Percentiles rank a stretch among this genome's conserved stretches.
phyloP scores from a whole-genome alignment of 2,888 invertebrate species.

The Gonocerus acuteangulatus region DNA sequence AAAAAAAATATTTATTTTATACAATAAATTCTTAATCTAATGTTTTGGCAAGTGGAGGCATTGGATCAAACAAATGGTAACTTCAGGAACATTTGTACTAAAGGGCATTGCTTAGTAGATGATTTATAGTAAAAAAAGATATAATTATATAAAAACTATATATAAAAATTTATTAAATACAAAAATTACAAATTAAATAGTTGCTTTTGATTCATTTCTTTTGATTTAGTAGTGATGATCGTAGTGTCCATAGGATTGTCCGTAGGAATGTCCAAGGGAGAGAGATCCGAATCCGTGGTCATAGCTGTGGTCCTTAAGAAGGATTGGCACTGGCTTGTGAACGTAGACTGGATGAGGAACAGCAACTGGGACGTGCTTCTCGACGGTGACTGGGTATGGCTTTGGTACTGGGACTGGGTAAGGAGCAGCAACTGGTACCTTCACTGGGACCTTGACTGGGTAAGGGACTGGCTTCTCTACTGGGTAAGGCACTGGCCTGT shows the following conservation, averaged over 20 bases:
- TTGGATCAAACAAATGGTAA: constrained; percentile 4
- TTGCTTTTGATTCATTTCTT: constrained; percentile 13
- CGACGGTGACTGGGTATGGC: constrained; percentile 43
- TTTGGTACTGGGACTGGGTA: constrained; percentile 43
- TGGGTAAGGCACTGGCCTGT: constrained; percentile 46
- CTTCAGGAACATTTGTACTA: constrained; percentile 11
- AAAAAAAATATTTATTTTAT: neutral
- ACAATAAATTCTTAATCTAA: neutral
- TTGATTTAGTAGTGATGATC: constrained; percentile 29
- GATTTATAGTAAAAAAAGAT: constrained; percentile 10
- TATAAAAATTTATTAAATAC: constrained; percentile 18
- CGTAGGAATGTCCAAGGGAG: neutral
- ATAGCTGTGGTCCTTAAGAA: constrained; percentile 40
- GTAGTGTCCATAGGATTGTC: constrained; percentile 11
- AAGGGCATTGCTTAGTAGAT: constrained; percentile 4
- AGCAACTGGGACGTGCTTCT: constrained; percentile 47
- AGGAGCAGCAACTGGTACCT: constrained; percentile 39
- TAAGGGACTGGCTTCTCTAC: constrained; percentile 48
- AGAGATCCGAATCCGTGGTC: neutral
- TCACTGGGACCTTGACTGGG: constrained; percentile 40
- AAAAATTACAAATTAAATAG: constrained; percentile 22
- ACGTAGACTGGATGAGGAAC: constrained; percentile 51
- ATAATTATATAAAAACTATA: constrained; percentile 3
- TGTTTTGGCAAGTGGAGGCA: constrained; percentile 1
- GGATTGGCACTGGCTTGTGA: constrained; percentile 48